A percentile compares a stretch with the other conserved stretches of the same genome.
Evolutionary conservation across 2,888 invertebrate genomes (phyloP).

Genomic region (Syrista parreyssii): DNA sequence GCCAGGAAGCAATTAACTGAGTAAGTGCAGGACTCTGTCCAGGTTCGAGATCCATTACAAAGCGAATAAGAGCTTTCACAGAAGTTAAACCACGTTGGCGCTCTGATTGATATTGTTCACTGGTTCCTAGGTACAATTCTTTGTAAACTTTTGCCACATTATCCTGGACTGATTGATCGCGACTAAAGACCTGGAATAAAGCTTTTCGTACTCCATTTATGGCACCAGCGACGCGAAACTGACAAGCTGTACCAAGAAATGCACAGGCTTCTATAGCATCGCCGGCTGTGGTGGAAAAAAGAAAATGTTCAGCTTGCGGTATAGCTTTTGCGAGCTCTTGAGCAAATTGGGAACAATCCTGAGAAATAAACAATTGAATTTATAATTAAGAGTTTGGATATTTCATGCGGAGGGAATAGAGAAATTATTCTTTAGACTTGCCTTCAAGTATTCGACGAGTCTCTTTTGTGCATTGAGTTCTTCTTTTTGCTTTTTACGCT

Average conservation of each 20-base stretch:
- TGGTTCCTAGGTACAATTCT: conserved; percentile 47
- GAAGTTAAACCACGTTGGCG: conserved; percentile 48
- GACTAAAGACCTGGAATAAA: conserved; percentile 53
- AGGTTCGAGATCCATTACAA: conserved; percentile 50
- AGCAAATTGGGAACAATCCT: conserved; percentile 70
- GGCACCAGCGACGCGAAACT: conserved; percentile 82
- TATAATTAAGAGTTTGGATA: neutral
- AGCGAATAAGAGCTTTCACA: conserved; percentile 48
- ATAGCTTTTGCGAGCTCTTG: conserved; percentile 69
- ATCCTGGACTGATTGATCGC: conserved; percentile 57
- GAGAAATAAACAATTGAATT: conserved; percentile 22
- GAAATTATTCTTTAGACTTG: conserved; percentile 67
- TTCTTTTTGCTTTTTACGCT: conserved; percentile 64
- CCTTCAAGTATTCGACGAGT: conserved; percentile 79
- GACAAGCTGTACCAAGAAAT: conserved; percentile 84
- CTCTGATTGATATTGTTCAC: conserved; percentile 35
- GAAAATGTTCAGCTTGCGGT: conserved; percentile 77
- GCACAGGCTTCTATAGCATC: conserved; percentile 91
- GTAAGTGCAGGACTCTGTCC: conserved; percentile 54
- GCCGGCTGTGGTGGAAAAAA: conserved; percentile 78
- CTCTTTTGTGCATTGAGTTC: conserved; percentile 72
- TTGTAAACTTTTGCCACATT: conserved; percentile 57
- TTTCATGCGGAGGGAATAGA: conserved; percentile 57
- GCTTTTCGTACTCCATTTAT: conserved; percentile 70
- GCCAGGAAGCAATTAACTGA: conserved; percentile 53